Evolutionary conservation across 2,888 invertebrate species (phyloP), one percentile per base, ranked within the genome.

Genomic region (Melanostoma mellinum): DNA sequence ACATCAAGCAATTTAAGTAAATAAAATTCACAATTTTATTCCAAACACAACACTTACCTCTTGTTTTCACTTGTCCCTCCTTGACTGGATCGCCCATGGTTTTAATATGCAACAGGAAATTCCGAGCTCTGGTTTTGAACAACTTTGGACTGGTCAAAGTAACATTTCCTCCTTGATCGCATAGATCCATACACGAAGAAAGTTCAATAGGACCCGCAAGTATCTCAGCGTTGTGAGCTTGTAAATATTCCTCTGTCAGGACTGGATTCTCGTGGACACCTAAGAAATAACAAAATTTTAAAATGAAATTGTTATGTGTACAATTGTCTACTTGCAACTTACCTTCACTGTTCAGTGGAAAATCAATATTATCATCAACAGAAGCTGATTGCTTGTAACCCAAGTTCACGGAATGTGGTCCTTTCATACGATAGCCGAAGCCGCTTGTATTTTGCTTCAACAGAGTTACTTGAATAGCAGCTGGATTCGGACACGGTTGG

Each of bases 181-280:
- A 95, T 75, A 97, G 89, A 90, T 98, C 98, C 81, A 98, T 92
- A 85, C 96, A 96, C 0, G 96, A 94, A 3, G 95, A 94, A 20
- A 98, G 92, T 88, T 96, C 94, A 56, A 98, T 93, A 0, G 98
- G 98, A 0, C 98, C 98, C 9, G 97, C 97, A 53, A 98, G 91
- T 78, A 98, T 95, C 89, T 98, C 97, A 0, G 97, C 97, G 89
- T 97, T 97, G 88, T 97, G 97, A 4, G 96, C 95, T 87, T 96
- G 94, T 60, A 97, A 92, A 90, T 97, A 98, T 90, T 96, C 96
- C 86, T 94, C 95, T 20, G 95, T 95, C 52, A 94, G 93, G 0
- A 96, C 95, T 0, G 96, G 96, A 91, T 96, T 96, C 86, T 95
- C 95, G 85, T 89, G 89, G 63, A 88, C 86, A 78, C 89, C 90